Base-by-base conservation (phyloP, 2,888 invertebrate genomes). In the Pharmacophagus antenor region DNA sequence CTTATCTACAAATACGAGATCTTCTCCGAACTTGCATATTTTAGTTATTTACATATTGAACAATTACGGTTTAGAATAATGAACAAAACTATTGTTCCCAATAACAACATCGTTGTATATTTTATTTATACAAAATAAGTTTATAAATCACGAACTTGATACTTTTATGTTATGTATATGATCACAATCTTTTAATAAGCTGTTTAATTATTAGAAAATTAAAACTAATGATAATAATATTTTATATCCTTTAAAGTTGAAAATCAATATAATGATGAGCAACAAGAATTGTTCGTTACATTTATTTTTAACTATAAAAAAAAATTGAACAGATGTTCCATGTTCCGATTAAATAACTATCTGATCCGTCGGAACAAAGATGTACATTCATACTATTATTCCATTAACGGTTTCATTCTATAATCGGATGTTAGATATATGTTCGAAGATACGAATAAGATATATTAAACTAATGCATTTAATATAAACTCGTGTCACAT, bases 1-100 rank as follows among this genome's bases (percentile, higher is more conserved):
- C 67, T 67, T 67, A 67, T 59, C 58, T 65, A 65, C 59, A 61
- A 67, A 52, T 56, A 53, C 58, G 67, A 67, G 65, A 68, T 63
- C 62, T 51, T 65, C 58, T 53, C 55, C 46, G 55, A 44, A 57
- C 50, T 56, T 56, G 25, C 56, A 62, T 60, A 57, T 63, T 55
- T 53, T 18, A 41, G 56, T 41, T 56, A 62, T 62, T 48, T 60
- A 63, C 63, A 62, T 15, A 50, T 52, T 44, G 21, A 60, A 58
- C 46, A 52, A 42, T 52, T 21, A 31, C 15, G 31, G 31, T 10
- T 31, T 12, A 31, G 15, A 31, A 31, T 10, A 12, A 12, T 31
- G 2, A 31, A 31, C 1, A 3, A 31, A 31, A 15, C 31, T 31
- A 31, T 31, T 20, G 18, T 50, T 2, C 15, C 15, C 18, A 49